Evolutionary conservation across 1,140 invertebrate species (phyloP), one percentile per base, ranked within the genome.

Genomic region (Parasteatoda tepidariorum): DNA sequence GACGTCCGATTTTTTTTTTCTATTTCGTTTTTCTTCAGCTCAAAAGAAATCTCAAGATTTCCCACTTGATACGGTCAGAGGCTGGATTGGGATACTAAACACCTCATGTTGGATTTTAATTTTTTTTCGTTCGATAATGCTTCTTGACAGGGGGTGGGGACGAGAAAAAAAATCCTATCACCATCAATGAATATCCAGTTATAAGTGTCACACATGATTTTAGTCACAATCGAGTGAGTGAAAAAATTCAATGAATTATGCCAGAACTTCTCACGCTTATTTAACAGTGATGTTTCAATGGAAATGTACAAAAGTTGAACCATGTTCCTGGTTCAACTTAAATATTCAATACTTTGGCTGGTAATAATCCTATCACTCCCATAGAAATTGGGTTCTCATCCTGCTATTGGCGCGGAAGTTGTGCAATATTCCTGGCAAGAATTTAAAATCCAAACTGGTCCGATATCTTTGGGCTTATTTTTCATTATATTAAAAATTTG

Each of bases 41-140:
- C 38, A 48, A 68, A 41, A 4, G 66, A 68, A 68, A 6, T 68
- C 28, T 33, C 13, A 28, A 75, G 71, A 75, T 75, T 62, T 75
- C 59, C 31, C 71, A 75, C 57, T 75, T 41, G 71, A 75, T 75
- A 75, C 18, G 62, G 33, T n/a, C 11, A 13, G 26, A 11, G 18
- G 28, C 15, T 34, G 31, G 31, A 34, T 31, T 2, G 28, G 13
- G 26, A 6, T 18, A 4, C 48, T 55, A 26, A 38, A 57, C 26
- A 38, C 31, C 24, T 11, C 22, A 34, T 26, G 64, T 33, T 68
- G 66, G 15, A 18, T 13, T 4, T 9, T 4, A 48, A 48, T 48
- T 13, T 18, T 48, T 48, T 48, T 48, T 48, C 38, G 9, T 48
- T 4, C 4, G 11, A 9, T 75, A 28, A 24, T 62, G 34, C 61